Percentiles rank a stretch among this genome's conserved stretches.
Conservation (phyloP, 2,113 vertebrate genomes). For the Turnix velox region DNA sequence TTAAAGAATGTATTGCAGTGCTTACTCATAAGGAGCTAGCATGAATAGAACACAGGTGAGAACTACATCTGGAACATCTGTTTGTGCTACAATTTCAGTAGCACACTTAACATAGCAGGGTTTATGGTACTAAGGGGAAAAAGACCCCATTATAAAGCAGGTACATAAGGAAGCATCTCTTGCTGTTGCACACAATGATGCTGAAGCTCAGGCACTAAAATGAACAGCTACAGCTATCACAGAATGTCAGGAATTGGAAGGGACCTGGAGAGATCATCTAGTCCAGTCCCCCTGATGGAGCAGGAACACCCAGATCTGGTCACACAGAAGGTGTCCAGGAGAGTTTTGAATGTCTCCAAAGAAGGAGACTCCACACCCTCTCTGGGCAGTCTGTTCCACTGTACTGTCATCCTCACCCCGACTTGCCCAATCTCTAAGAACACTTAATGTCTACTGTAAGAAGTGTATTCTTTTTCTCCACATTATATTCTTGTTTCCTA, state of each 20-base stretch:
- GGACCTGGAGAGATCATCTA: no score
- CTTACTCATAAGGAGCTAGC: background rate
- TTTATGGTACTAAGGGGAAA: background rate
- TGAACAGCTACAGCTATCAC: background rate
- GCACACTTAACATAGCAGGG: background rate
- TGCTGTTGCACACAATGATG: background rate
- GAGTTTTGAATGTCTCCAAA: no score
- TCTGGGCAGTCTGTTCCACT: no score
- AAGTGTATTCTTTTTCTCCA: background rate
- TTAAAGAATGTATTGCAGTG: background rate
- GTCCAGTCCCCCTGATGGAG: no score
- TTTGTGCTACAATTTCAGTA: background rate
- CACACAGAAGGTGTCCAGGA: no score
- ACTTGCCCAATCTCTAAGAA: background rate
- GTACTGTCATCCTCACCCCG: no score
- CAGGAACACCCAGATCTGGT: no score
- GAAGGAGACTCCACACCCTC: no score
- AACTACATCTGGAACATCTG: background rate
- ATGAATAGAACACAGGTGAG: background rate
- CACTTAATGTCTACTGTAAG: background rate
- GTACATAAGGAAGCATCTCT: background rate
- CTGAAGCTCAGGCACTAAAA: background rate
- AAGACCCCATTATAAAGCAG: background rate
- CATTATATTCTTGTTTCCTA: background rate
- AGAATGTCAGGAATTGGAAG: no score